These are phyloP conservation scores for Copidosoma floridanum DNA, from an alignment of 1,140 invertebrate species.

Conservation along the genomic window DNA sequence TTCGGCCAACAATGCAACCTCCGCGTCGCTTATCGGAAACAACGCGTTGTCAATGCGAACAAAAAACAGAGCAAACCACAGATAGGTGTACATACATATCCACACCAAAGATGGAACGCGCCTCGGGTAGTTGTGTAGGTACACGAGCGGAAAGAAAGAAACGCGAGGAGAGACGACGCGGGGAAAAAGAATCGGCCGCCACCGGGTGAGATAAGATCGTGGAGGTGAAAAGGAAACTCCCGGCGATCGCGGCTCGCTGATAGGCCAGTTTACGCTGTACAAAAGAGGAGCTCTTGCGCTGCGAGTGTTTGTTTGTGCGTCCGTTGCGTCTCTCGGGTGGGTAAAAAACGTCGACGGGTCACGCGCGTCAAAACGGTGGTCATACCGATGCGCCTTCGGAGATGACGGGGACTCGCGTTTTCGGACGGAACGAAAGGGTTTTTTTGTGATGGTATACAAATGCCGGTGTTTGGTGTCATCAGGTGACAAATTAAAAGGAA, in stretches of 20 bases:
- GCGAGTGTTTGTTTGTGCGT: too few species aligned
- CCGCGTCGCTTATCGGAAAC: constrained; percentile 13
- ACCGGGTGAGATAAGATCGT: constrained; percentile 13
- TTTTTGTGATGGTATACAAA: too few species aligned
- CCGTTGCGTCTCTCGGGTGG: too few species aligned
- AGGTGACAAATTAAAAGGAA: too few species aligned
- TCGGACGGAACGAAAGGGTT: too few species aligned
- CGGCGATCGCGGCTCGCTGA: constrained; percentile 10
- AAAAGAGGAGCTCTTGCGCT: too few species aligned
- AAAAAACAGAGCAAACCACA: constrained; percentile 8
- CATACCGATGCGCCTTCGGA: background rate
- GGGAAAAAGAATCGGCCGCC: constrained; percentile 16
- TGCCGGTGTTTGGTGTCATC: too few species aligned
- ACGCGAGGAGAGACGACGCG: too few species aligned
- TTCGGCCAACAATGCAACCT: background rate
- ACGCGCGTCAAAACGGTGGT: constrained; percentile 7
- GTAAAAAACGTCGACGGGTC: background rate
- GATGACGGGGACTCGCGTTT: background rate
- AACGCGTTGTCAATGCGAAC: constrained; percentile 24
- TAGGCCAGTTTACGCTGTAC: constrained; percentile 12
- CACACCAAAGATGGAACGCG: background rate
- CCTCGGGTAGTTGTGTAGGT: background rate
- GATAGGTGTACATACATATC: background rate
- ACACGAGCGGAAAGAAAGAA: background rate
- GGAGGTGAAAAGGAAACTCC: constrained; percentile 25